These are phyloP conservation scores for Cromileptes altivelis DNA, from an alignment of 2,113 vertebrate species.

Conservation along the genomic window DNA sequence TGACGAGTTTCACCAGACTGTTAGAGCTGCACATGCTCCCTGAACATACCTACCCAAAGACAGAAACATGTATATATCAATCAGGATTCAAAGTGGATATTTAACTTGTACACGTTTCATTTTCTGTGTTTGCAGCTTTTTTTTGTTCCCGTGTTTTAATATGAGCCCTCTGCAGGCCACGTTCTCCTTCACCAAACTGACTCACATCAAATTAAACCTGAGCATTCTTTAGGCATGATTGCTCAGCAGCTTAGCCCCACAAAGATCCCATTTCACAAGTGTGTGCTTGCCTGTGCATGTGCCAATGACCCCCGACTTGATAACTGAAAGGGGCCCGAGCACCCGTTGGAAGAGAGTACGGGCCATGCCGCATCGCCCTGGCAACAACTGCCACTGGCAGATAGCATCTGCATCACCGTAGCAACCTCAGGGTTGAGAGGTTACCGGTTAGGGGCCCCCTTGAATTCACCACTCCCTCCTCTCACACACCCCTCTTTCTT, in stretches of 20 bases:
- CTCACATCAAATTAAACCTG: constrained; percentile 40
- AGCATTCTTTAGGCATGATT: constrained; percentile 47
- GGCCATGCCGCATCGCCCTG: constrained; percentile 52
- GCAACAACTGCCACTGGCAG: constrained; percentile 66
- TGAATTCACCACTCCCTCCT: constrained; percentile 62
- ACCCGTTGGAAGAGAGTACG: constrained; percentile 30
- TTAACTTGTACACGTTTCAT: background rate
- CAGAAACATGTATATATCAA: background rate
- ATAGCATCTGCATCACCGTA: constrained; percentile 73
- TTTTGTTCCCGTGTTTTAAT: background rate
- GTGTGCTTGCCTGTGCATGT: constrained; percentile 16
- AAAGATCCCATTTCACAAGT: constrained; percentile 55
- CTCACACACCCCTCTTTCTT: constrained; percentile 57
- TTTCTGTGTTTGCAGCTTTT: background rate
- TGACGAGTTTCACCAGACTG: background rate
- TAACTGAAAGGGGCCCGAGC: constrained; percentile 59
- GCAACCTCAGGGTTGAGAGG: constrained; percentile 72
- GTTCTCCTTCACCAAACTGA: background rate
- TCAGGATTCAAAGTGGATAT: background rate
- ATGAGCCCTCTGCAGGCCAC: background rate
- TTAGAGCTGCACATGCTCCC: background rate
- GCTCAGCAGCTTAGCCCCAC: constrained; percentile 50
- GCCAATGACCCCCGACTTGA: constrained; percentile 63
- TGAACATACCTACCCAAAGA: background rate
- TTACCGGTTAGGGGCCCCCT: constrained; percentile 55